These are phyloP conservation scores for Gnathonemus longibarbis DNA, from an alignment of 2,113 vertebrate genomes.

Conservation along the genomic window DNA sequence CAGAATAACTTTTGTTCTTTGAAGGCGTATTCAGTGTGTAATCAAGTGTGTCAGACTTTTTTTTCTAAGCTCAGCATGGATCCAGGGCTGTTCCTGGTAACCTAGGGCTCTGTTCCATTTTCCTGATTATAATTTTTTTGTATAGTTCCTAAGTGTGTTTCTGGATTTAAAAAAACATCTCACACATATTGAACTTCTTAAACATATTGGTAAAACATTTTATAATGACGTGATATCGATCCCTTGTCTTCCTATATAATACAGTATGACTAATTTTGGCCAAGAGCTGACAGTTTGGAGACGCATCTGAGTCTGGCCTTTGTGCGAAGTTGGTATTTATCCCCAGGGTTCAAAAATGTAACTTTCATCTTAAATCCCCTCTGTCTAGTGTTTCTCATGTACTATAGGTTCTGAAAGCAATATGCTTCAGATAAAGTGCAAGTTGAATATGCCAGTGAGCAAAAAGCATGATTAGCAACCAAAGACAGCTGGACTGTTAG, in stretches of 20 bases:
- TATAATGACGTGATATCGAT: neutral
- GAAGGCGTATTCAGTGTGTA: neutral
- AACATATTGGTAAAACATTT: neutral
- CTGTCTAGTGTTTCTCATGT: neutral
- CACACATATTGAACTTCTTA: neutral
- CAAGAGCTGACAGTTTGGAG: neutral
- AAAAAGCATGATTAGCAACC: conserved; percentile 18
- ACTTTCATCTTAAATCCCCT: neutral
- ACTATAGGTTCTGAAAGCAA: neutral
- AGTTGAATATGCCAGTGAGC: neutral
- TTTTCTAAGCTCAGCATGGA: neutral
- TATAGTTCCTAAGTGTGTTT: neutral
- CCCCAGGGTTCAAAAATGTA: neutral
- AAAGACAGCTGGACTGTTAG: conserved; percentile 22
- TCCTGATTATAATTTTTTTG: neutral
- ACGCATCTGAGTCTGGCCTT: neutral
- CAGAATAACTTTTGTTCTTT: neutral
- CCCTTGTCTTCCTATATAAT: neutral
- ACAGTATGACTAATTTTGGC: neutral
- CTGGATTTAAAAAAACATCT: neutral
- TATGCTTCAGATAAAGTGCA: neutral
- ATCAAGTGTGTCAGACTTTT: neutral
- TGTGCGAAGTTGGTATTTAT: neutral
- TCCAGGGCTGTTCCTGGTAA: neutral
- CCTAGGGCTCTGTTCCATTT: neutral